phyloP scores from a whole-genome alignment of 2,113 vertebrate species.

The Andinoacara biseriatus region DNA sequence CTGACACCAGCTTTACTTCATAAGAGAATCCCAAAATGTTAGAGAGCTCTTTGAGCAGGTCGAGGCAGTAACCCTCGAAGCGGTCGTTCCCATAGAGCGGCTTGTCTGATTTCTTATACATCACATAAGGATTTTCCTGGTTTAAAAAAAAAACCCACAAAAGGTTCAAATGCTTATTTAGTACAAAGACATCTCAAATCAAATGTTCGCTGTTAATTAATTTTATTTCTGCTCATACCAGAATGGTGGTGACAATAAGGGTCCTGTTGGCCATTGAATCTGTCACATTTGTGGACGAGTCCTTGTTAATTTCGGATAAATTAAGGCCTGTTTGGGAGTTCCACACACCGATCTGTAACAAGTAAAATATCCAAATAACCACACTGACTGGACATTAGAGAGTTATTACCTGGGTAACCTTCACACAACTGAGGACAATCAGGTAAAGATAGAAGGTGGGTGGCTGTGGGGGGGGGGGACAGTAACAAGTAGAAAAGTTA shows the following conservation, averaged over 20 bases:
- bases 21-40: constrained; percentile 97
- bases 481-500: not conserved
- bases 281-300: constrained; percentile 87
- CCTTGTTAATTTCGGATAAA: constrained; percentile 89
- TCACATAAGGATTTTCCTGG: constrained; percentile 98
- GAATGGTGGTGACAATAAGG: constrained; percentile 94
- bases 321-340: constrained; percentile 96
- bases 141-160: not conserved
- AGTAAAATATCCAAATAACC: constrained; percentile 16
- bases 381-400: not conserved
- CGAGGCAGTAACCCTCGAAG: constrained; percentile 97
- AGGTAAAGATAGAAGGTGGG: constrained; percentile 12
- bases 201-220: not conserved
- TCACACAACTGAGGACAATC: not conserved
- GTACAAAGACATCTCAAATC: not conserved
- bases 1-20: constrained; percentile 93
- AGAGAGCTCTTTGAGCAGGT: constrained; percentile 95
- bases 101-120: constrained; percentile 98
- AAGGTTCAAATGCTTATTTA: not conserved
- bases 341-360: constrained; percentile 92
- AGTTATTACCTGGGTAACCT: not conserved
- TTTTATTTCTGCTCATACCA: constrained; percentile 71
- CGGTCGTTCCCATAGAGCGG: constrained; percentile 96
- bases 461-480: not conserved
- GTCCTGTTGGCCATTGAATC: constrained; percentile 95